Evolutionary conservation across 2,888 invertebrate genomes (phyloP).

Genomic region (Acanthosepion esculentum): DNA sequence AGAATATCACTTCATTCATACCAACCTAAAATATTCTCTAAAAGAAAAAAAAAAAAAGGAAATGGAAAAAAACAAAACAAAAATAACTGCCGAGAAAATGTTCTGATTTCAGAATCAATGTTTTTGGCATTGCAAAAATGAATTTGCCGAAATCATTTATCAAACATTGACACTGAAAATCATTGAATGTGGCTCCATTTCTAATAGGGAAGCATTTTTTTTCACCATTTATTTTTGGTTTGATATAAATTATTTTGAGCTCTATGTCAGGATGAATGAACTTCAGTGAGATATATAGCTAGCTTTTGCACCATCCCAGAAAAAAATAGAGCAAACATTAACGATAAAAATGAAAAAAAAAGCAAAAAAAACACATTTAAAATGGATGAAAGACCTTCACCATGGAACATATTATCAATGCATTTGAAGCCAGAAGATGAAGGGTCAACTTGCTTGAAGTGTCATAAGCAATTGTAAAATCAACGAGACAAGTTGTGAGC

Average conservation of each 20-base stretch:
- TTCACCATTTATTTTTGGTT: not conserved
- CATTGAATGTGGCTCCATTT: not conserved
- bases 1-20: not conserved
- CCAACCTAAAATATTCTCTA: not conserved
- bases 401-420: constrained; percentile 8
- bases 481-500: not conserved
- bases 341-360: not conserved
- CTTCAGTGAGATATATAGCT: not conserved
- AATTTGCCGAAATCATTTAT: constrained; percentile 33
- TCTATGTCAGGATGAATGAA: not conserved
- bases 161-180: not conserved
- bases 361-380: not conserved
- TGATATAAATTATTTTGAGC: constrained; percentile 6
- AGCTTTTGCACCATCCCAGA: not conserved
- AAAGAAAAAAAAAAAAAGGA: not conserved
- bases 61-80: not conserved
- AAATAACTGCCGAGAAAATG: not conserved
- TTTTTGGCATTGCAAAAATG: not conserved
- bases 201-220: not conserved
- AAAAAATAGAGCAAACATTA: not conserved
- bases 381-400: not conserved
- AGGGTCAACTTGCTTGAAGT: not conserved
- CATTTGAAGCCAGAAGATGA: not conserved
- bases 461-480: not conserved
- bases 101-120: not conserved